Base-by-base conservation (phyloP, 2,797 vertebrate genomes). In the Scolopax bukidnonensis region DNA sequence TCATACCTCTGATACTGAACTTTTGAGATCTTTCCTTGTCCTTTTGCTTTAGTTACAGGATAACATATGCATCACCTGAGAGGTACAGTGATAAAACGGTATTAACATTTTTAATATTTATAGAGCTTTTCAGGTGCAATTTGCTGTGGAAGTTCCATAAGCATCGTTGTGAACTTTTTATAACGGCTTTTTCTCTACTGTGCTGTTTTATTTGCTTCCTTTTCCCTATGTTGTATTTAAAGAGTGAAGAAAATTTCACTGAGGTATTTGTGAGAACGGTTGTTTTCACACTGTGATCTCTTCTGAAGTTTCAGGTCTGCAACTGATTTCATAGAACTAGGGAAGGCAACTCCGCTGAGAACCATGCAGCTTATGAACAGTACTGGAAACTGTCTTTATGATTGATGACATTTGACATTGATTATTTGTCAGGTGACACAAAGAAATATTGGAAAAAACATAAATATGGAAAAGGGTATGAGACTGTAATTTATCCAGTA, bases 351-450 rank as follows among this genome's bases (percentile, higher is more conserved):
- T 84, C 19, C 16, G 23, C 32, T 30, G 14, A 84, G 41, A 84
- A 30, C 20, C 5, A 16, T 10, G 21, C 9, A 69, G 32, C 17
- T 4, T 15, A 25, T 7, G 12, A 30, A 47, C 0, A 0, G 19
- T 61, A 65, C 16, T 67, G 56, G 21, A 73, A 92, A 56, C 17
- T 75, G 10, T 4, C 32, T 28, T 56, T 53, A 53, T 25, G 16
- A 77, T 47, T 60, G 32, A 40, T 51, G 45, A 33, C 0, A 4
- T 28, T 69, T 87, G 74, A 60, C 16, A 8, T 5, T 64, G 56
- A 4, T 78, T 78, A 16, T 53, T 81, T 89, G 16, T 60, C 69
- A 81, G 27, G 18, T 76, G 38, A 50, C 23, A n/a, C 10, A 33
- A 78, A 56, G 12, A 45, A 71, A 20, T 61, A 61, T 12, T 65